These are phyloP conservation scores for Holothuria glaberrima DNA, from an alignment of 35 echinoderm and acorn worm species.

Conservation along the genomic window DNA sequence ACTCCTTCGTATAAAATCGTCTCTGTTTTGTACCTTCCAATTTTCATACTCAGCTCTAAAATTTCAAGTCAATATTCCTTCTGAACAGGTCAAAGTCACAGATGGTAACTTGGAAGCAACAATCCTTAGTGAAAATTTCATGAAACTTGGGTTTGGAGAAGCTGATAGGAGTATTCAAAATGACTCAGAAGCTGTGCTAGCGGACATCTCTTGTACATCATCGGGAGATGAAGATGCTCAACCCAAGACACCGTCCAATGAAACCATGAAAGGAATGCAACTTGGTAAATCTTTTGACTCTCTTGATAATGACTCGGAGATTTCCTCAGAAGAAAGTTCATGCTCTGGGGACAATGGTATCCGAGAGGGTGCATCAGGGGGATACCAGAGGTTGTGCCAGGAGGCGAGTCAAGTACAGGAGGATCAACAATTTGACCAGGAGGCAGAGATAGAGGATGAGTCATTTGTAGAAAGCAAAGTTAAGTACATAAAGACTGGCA, in stretches of 20 bases:
- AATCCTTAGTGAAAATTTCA: slow-evolving; percentile 1
- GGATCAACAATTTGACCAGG: neutral
- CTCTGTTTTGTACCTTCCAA: too few relatives aligned
- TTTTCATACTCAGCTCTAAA: too few relatives aligned
- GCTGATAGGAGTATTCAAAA: slow-evolving; percentile 6
- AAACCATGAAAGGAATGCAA: slow-evolving; percentile 35
- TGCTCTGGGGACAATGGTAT: slow-evolving; percentile 48
- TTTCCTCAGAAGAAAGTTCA: slow-evolving; percentile 24
- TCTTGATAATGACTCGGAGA: slow-evolving; percentile 39
- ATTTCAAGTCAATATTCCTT: neutral
- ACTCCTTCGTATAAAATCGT: too few relatives aligned
- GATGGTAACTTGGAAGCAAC: slow-evolving; percentile 23
- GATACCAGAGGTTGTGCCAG: slow-evolving; percentile 31
- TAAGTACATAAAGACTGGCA: slow-evolving; percentile 64
- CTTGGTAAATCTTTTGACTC: slow-evolving; percentile 55
- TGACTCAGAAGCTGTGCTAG: slow-evolving; percentile 62
- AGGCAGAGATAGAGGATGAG: neutral
- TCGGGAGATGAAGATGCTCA: slow-evolving; percentile 44
- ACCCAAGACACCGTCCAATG: slow-evolving; percentile 3
- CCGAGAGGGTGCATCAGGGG: slow-evolving; percentile 4
- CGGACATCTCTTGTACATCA: slow-evolving; percentile 63
- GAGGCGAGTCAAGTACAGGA: neutral
- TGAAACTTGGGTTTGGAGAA: neutral
- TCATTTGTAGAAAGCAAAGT: neutral
- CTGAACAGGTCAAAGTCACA: slow-evolving; percentile 2